These are phyloP conservation scores for Aurelia aurita DNA, from an alignment of 30 jellyfish, hydroid and myxozoan species.

Conservation along the genomic window DNA sequence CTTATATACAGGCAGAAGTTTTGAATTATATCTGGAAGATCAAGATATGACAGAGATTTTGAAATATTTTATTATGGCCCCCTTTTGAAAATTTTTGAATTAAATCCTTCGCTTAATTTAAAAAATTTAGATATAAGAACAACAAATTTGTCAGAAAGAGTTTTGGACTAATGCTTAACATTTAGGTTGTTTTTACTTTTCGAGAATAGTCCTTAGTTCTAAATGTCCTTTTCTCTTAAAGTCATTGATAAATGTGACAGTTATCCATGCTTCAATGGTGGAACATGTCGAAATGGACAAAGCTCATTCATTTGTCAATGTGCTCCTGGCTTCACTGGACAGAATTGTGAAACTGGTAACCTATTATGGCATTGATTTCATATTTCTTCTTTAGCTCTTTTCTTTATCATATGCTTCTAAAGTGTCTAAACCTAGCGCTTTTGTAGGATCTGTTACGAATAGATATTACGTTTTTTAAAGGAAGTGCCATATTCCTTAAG, in stretches of 20 bases:
- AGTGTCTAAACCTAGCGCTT: neutral
- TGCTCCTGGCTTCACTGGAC: neutral
- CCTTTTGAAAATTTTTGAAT: no score
- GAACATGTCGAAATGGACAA: neutral
- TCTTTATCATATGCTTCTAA: neutral
- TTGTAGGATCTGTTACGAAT: no score
- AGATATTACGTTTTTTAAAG: no score
- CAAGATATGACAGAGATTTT: no score
- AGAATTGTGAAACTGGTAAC: neutral
- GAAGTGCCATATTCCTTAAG: no score
- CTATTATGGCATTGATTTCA: no score
- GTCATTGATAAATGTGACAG: conserved; percentile 9
- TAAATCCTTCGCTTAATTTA: no score
- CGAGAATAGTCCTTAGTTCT: neutral
- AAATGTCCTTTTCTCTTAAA: neutral
- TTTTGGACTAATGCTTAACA: neutral
- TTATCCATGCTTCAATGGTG: conserved; percentile 5
- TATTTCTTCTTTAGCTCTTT: neutral
- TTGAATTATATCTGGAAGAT: no score
- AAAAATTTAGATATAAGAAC: no score
- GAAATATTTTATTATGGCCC: no score
- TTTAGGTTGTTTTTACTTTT: neutral
- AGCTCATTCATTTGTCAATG: neutral
- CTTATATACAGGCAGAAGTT: no score
- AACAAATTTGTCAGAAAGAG: neutral